A percentile compares a stretch with the other conserved stretches of the same genome.
Conservation (phyloP, 2,797 vertebrate species). For the Graptemys geographica region DNA sequence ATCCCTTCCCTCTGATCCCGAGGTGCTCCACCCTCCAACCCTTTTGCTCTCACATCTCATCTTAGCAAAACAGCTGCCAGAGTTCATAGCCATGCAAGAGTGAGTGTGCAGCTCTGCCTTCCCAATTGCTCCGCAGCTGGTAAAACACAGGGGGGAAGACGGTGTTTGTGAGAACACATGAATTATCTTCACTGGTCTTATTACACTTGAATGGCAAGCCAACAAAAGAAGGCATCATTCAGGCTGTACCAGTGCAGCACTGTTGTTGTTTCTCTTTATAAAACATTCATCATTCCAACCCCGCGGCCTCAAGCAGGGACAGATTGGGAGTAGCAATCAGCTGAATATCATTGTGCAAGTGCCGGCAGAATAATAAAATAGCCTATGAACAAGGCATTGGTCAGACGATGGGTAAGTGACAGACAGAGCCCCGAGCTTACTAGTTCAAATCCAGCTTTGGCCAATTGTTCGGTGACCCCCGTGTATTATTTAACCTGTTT, state of each 20-base stretch:
- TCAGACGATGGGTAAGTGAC: not conserved
- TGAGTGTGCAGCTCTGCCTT: not conserved
- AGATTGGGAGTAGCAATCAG: not conserved
- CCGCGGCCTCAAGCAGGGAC: not conserved
- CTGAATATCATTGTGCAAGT: not conserved
- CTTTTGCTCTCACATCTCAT: not conserved
- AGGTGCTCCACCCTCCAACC: not conserved
- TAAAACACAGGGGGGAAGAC: conserved; percentile 56
- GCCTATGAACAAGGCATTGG: not conserved
- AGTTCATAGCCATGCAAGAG: conserved; percentile 20
- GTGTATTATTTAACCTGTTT: not conserved
- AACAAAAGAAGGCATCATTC: conserved; percentile 22
- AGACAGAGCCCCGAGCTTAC: not conserved
- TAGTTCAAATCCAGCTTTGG: not conserved
- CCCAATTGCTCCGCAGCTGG: conserved; percentile 42
- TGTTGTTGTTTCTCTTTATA: conserved; percentile 47
- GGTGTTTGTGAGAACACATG: conserved; percentile 28
- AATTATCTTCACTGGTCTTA: conserved; percentile 65
- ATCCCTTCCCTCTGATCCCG: rapidly evolving
- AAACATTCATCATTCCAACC: conserved; percentile 51
- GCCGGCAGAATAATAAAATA: not conserved
- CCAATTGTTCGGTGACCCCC: not conserved
- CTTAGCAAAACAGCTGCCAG: conserved; percentile 50
- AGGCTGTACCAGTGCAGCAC: not conserved
- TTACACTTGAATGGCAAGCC: conserved; percentile 29